Evolutionary conservation across 2,113 vertebrate genomes (phyloP).

Genomic region (Sus scrofa): DNA sequence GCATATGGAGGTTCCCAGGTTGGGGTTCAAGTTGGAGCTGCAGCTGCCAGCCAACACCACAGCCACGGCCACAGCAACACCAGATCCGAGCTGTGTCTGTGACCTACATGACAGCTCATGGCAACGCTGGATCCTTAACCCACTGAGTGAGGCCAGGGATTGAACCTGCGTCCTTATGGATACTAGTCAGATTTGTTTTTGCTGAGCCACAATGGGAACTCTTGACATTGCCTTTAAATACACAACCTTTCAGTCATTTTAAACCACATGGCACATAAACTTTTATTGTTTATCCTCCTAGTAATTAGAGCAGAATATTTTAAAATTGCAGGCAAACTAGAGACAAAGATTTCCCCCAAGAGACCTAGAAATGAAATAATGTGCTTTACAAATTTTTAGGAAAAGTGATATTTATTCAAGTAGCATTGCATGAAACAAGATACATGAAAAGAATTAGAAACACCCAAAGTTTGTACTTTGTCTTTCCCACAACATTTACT

Average conservation of each 20-base stretch:
- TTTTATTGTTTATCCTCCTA: not conserved
- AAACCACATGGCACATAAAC: not conserved
- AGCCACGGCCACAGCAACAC: no score
- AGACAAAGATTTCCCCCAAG: not conserved
- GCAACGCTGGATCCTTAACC: no score
- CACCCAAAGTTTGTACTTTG: not conserved
- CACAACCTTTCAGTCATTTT: not conserved
- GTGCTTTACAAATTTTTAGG: not conserved
- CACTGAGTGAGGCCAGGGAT: no score
- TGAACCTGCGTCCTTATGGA: no score
- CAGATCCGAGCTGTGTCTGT: no score
- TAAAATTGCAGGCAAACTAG: not conserved
- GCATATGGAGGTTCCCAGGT: no score
- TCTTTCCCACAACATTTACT: not conserved
- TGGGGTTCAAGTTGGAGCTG: no score
- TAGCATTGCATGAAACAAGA: not conserved
- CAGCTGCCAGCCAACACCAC: no score
- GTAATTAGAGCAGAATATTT: conserved; percentile 16
- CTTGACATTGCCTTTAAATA: conserved; percentile 36
- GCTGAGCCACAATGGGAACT: no score
- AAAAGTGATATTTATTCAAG: conserved; percentile 5
- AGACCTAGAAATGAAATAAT: conserved; percentile 30
- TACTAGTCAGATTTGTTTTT: no score
- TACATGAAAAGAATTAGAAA: not conserved
- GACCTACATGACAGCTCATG: no score